phyloP scores from a whole-genome alignment of 2,888 invertebrate species.

The Hypsopygia costalis region DNA sequence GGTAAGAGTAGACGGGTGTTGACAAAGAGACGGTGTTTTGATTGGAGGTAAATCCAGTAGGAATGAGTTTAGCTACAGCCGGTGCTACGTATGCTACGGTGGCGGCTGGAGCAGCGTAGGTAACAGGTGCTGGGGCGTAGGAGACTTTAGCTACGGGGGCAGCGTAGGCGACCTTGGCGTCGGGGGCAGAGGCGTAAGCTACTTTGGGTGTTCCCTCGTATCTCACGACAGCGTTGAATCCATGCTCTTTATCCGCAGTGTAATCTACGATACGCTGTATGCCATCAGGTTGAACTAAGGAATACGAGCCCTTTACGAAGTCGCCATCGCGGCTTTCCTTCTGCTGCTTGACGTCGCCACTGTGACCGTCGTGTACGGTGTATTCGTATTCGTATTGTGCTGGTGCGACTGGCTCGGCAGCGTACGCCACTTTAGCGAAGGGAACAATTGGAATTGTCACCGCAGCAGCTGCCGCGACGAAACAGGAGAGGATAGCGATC shows the following conservation, averaged over 20 bases:
- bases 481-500: conserved; percentile 31
- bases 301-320: conserved; percentile 81
- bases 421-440: conserved; percentile 26
- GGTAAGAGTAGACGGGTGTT: conserved; percentile 37
- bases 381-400: conserved; percentile 72
- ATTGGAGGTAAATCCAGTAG: conserved; percentile 11
- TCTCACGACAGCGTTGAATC: conserved; percentile 39
- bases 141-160: conserved; percentile 36
- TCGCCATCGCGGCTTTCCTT: conserved; percentile 75
- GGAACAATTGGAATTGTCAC: conserved; percentile 24
- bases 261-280: conserved; percentile 75
- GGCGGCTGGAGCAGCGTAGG: conserved; percentile 19
- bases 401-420: conserved; percentile 32
- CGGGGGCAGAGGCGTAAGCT: conserved; percentile 21
- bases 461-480: conserved; percentile 24
- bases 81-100: conserved; percentile 15
- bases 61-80: conserved; percentile 19
- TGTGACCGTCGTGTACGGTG: conserved; percentile 77
- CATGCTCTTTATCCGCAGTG: conserved; percentile 50
- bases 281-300: conserved; percentile 73
- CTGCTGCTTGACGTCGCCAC: conserved; percentile 80
- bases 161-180: conserved; percentile 29
- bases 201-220: conserved; percentile 36
- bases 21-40: conserved; percentile 32
- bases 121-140: conserved; percentile 24